phyloP scores from a whole-genome alignment of 2,888 invertebrate genomes.

The Sinotaia quadrata region DNA sequence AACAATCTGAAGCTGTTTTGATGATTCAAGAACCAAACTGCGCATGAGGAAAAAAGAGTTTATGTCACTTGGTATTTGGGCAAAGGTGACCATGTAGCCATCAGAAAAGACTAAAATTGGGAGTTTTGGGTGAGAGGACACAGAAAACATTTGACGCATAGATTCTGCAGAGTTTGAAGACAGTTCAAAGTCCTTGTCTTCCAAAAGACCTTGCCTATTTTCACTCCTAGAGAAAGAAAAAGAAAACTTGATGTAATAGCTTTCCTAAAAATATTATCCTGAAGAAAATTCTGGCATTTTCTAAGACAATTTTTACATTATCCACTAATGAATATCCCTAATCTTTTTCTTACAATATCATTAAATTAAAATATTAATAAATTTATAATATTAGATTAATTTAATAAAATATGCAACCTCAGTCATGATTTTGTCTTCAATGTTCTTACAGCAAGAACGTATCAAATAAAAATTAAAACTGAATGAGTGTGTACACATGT shows the following conservation, averaged over 20 bases:
- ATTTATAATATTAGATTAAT: too few relatives aligned
- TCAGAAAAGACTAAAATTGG: slow-evolving; percentile 69
- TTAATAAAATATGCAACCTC: too few relatives aligned
- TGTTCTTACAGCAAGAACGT: too few relatives aligned
- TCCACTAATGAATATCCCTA: too few relatives aligned
- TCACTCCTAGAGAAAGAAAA: not conserved
- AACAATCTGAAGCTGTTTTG: slow-evolving; percentile 38
- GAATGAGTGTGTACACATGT: too few relatives aligned
- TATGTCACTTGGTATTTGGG: slow-evolving; percentile 59
- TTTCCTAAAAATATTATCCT: too few relatives aligned
- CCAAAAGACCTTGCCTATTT: not conserved
- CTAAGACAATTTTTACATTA: too few relatives aligned
- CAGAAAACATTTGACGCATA: slow-evolving; percentile 63
- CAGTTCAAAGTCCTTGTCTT: slow-evolving; percentile 23
- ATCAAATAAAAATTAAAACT: too few relatives aligned
- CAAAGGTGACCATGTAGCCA: slow-evolving; percentile 68
- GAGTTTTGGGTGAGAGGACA: slow-evolving; percentile 64
- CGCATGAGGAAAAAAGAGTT: slow-evolving; percentile 60
- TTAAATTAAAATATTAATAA: too few relatives aligned
- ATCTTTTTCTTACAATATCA: too few relatives aligned
- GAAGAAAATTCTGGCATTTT: too few relatives aligned
- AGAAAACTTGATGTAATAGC: not conserved
- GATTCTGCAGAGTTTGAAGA: slow-evolving; percentile 38
- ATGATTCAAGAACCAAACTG: slow-evolving; percentile 56
- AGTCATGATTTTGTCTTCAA: too few relatives aligned